Evolutionary conservation across 2,113 vertebrate species (phyloP).

Genomic region (Takifugu flavidus): DNA sequence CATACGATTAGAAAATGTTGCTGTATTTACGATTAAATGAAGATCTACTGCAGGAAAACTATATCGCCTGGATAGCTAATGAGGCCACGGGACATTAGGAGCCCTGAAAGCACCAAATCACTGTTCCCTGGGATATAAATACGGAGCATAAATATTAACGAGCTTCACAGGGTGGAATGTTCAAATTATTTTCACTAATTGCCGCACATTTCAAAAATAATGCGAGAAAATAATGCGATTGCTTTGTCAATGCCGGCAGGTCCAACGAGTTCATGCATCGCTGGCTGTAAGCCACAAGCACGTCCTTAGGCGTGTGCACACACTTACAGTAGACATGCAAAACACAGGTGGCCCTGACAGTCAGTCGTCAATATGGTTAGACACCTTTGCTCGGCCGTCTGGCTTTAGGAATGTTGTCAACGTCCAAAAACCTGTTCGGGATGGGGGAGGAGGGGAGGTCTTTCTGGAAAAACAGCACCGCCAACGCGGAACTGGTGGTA

Average conservation of each 20-base stretch:
- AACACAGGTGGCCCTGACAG: conserved; percentile 11
- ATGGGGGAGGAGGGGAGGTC: conserved; percentile 18
- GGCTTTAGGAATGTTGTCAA: conserved; percentile 62
- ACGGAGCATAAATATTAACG: neutral
- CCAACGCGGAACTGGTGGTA: neutral
- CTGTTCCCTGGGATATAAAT: conserved; percentile 10
- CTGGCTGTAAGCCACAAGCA: too few species aligned
- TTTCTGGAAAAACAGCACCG: conserved; percentile 36
- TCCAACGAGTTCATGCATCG: conserved; percentile 47
- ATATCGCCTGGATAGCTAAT: conserved; percentile 41
- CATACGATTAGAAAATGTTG: conserved; percentile 49
- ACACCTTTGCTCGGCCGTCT: conserved; percentile 54
- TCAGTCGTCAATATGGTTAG: conserved; percentile 52
- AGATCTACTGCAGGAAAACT: conserved; percentile 49
- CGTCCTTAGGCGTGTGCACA: too few species aligned
- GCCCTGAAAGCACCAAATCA: neutral
- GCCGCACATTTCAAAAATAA: conserved; percentile 1
- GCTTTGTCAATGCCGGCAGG: conserved; percentile 30
- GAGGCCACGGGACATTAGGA: conserved; percentile 27
- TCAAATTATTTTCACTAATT: conserved; percentile 22
- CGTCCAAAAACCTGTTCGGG: conserved; percentile 32
- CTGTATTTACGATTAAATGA: conserved; percentile 65
- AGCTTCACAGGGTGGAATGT: neutral
- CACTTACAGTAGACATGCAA: too few species aligned
- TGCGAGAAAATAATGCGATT: conserved; percentile 34